Evolutionary conservation across 2,888 invertebrate genomes (phyloP).

Genomic region (Aphodius granarius): DNA sequence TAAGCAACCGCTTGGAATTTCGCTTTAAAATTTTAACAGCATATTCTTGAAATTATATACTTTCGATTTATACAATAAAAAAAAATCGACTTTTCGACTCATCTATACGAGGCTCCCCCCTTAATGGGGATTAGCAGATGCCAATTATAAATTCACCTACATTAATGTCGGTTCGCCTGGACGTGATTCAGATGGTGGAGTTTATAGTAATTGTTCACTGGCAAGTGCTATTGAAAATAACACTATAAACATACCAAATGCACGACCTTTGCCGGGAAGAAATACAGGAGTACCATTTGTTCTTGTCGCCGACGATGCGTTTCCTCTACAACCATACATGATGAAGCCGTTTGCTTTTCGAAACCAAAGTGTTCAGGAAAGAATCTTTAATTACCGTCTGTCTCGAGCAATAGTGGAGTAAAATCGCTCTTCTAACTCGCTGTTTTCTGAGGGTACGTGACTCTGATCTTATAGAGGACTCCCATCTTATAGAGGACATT

Average conservation of each 20-base stretch:
- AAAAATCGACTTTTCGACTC: too few relatives aligned
- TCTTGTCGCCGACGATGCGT: constrained; percentile 30
- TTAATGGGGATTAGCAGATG: constrained; percentile 36
- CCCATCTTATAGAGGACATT: too few relatives aligned
- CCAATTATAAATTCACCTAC: constrained; percentile 32
- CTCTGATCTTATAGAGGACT: too few relatives aligned
- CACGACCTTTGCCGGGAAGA: constrained; percentile 24
- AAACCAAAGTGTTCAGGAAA: constrained; percentile 27
- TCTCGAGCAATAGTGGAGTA: constrained; percentile 26
- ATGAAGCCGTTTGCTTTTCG: constrained; percentile 27
- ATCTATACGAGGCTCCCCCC: too few relatives aligned
- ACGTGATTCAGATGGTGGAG: constrained; percentile 31
- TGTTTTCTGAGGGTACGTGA: too few relatives aligned
- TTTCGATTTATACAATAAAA: too few relatives aligned
- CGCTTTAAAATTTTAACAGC: too few relatives aligned
- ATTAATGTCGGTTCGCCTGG: constrained; percentile 33
- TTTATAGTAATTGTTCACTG: constrained; percentile 32
- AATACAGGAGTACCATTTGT: constrained; percentile 26
- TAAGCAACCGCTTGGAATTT: too few relatives aligned
- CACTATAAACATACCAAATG: constrained; percentile 27
- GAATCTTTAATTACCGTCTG: constrained; percentile 29
- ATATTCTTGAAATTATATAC: too few relatives aligned
- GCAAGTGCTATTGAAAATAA: constrained; percentile 29
- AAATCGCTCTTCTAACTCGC: too few relatives aligned
- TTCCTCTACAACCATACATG: constrained; percentile 22